Evolutionary conservation across 1,140 invertebrate genomes (phyloP), one percentile per base, ranked within the genome.

Genomic region (Oryctes rhinoceros): DNA sequence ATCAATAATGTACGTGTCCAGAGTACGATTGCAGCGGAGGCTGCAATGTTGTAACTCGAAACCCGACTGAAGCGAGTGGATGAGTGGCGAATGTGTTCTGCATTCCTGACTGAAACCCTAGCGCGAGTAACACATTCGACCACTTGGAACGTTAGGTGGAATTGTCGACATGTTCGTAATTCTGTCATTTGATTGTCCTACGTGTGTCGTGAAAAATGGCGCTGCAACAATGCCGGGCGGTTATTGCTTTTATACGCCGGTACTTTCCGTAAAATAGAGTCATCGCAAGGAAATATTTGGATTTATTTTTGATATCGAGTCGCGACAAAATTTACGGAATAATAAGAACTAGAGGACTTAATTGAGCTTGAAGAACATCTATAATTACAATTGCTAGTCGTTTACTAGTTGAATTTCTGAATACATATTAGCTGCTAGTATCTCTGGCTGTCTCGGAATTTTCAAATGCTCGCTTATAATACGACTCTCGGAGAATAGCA

Each of bases 151-250:
- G 7, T n/a, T 62, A 62, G 15, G 53, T 62, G 53, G 53, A 62
- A 62, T 62, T 62, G 53, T 62, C 53, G 49, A 53, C 49, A 62
- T 62, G 13, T 62, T 20, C 53, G 53, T 62, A 62, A 62, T 62
- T 62, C 53, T 62, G 53, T 62, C 53, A 62, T 62, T 62, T 62
- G 20, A n/a, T 62, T 62, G 53, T 62, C 13, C 53, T 20, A 15
- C 53, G 13, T 20, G 53, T 62, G 7, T 15, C 53, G 20, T 62
- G 53, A 62, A 62, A 62, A 62, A 62, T 62, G 7, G 53, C 5
- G 53, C 7, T 20, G 53, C 53, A 62, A 20, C 53, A n/a, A 13
- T 62, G 7, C 53, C 5, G 53, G 7, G 9, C 7, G 13, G 53
- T 15, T 62, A 62, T 62, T 62, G 53, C 13, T 62, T 13, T 13